Base-by-base conservation (phyloP, 2,888 invertebrate genomes). In the Rhogogaster chlorosoma region DNA sequence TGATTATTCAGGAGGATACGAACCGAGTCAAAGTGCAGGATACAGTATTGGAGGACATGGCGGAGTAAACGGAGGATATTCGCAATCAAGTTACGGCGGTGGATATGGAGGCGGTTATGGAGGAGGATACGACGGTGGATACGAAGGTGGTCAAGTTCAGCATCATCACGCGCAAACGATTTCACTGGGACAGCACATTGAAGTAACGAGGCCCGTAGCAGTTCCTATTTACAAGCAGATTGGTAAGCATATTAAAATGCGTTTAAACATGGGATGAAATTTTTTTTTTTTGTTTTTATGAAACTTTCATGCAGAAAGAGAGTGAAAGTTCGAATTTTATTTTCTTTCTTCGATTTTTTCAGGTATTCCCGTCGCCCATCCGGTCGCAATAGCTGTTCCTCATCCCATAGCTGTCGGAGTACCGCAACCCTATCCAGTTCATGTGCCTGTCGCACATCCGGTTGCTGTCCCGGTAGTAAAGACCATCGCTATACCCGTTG, bases 401-500 rank as follows among this genome's bases (percentile, higher is more conserved):
- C 95, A 95, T 84, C 95, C 95, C 0, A 88, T 95, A 0, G 92
- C 95, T 0, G 94, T 95, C 0, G 95, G 95, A 0, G 95, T 95
- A 0, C 95, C 95, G 0, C 96, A 96, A 86, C 96, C 96, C 0
- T 95, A 96, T 57, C 96, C 96, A 0, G 96, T 96, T 10, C 96
- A 96, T 85, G 94, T 96, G 0, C 96, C 96, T 1, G 95, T 96
- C 0, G 95, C 96, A 0, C 96, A 96, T 88, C 96, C 96, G 0
- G 94, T 96, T 0, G 95, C 96, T 0, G 95, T 96, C 7, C 96
- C 96, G 0, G 95, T 96, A 2, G 94, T 96, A 67, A 96, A 95
- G 90, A 96, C 96, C 87, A 94, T 96, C 1, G 95, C 95, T 0
- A 94, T 96, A 67, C 96, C 96, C 0, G 95, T 96, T 1, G 96